Conservation (phyloP, 92 coral and sea anemone genomes). For the Heliopora coerulea region DNA sequence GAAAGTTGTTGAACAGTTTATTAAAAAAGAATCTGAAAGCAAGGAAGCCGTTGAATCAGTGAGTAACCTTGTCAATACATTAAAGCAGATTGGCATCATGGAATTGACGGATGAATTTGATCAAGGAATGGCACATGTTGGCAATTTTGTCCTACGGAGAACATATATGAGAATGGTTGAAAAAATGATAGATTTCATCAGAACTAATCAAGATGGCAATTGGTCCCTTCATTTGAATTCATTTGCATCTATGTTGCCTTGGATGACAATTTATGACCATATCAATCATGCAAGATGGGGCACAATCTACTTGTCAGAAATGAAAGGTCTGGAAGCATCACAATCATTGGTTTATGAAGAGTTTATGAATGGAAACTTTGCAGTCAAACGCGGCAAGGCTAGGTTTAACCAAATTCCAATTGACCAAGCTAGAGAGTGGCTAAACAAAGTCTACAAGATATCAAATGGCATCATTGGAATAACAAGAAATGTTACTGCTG, state of each 20-base stretch:
- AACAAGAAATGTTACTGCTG: slow-evolving; percentile 36
- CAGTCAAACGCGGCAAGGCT: background rate
- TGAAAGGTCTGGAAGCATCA: slow-evolving; percentile 18
- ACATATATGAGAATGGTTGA: slow-evolving; percentile 40
- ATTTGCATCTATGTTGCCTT: slow-evolving; percentile 30
- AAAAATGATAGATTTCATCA: slow-evolving; percentile 26
- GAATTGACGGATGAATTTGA: slow-evolving; percentile 30
- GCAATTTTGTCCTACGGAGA: slow-evolving; percentile 32
- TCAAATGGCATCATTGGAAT: slow-evolving; percentile 42
- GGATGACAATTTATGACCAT: slow-evolving; percentile 41
- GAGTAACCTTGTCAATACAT: background rate
- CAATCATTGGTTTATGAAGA: slow-evolving; percentile 24
- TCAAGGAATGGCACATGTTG: background rate
- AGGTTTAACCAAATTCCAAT: slow-evolving; percentile 29
- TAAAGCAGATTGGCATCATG: background rate
- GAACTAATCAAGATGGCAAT: slow-evolving; percentile 28
- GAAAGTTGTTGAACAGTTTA: background rate
- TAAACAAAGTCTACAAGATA: slow-evolving; percentile 29
- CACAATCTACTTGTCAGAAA: slow-evolving; percentile 17
- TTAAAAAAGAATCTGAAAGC: background rate
- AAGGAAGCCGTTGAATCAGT: slow-evolving; percentile 9
- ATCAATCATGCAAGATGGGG: slow-evolving; percentile 44
- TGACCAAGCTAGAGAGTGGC: slow-evolving; percentile 43
- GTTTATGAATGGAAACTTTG: slow-evolving; percentile 41
- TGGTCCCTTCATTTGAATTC: slow-evolving; percentile 36